These are phyloP conservation scores for Gallinago stenura DNA, from an alignment of 2,797 vertebrate genomes.

Conservation along the genomic window DNA sequence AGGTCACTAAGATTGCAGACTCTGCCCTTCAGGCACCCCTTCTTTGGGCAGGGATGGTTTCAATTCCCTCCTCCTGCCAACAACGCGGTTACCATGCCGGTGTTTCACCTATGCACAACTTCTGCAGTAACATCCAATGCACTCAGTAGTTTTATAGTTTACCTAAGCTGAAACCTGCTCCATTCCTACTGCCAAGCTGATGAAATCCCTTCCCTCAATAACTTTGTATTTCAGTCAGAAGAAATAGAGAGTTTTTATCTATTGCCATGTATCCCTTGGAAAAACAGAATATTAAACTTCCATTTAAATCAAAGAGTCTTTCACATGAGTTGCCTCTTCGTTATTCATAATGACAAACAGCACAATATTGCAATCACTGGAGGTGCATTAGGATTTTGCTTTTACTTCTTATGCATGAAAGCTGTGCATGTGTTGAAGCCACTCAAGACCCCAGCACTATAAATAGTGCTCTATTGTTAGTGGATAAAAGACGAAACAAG, in stretches of 20 bases:
- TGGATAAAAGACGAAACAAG: slow-evolving; percentile 48
- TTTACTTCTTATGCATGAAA: background rate
- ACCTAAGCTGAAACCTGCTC: background rate
- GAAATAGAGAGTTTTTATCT: background rate
- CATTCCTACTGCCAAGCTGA: background rate
- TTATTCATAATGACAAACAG: background rate
- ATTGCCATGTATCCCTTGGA: background rate
- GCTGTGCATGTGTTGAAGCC: slow-evolving; percentile 42
- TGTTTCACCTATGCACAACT: background rate
- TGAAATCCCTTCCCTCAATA: background rate
- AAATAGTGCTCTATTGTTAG: slow-evolving; percentile 79
- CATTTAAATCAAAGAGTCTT: background rate
- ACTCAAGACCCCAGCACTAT: slow-evolving; percentile 62
- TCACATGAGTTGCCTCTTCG: background rate
- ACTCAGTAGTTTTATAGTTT: background rate
- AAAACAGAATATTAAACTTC: background rate
- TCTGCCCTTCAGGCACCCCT: background rate
- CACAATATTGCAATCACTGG: background rate
- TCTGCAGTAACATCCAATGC: background rate
- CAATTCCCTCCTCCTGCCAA: background rate
- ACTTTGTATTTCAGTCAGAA: background rate
- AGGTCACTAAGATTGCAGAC: background rate
- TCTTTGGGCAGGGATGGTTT: background rate
- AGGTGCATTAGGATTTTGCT: background rate
- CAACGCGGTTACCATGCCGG: background rate